A percentile compares a stretch with the other conserved stretches of the same genome.
Evolutionary conservation across 2,888 invertebrate genomes (phyloP).

Genomic region (Furcula furcula): DNA sequence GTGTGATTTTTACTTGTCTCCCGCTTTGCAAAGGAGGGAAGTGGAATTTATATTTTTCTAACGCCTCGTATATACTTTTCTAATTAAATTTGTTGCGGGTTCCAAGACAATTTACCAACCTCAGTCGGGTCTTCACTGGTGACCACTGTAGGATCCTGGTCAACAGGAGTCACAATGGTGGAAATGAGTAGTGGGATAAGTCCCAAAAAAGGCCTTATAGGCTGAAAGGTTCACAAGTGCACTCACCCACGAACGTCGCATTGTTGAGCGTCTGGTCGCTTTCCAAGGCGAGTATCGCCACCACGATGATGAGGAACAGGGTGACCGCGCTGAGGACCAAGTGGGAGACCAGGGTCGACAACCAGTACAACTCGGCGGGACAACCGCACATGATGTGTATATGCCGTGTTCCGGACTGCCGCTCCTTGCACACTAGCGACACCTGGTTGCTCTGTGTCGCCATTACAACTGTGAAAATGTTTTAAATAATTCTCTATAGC

Average conservation of each 20-base stretch:
- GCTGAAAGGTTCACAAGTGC: not conserved
- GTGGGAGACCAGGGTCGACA: slow-evolving; percentile 5
- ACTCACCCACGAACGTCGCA: not conserved
- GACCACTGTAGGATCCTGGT: too few relatives aligned
- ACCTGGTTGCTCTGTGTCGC: slow-evolving; percentile 51
- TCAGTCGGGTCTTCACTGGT: too few relatives aligned
- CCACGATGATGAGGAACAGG: not conserved
- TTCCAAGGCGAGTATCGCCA: not conserved
- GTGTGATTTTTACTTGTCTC: too few relatives aligned
- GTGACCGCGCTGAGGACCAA: not conserved
- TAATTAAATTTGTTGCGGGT: too few relatives aligned
- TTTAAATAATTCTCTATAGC: too few relatives aligned
- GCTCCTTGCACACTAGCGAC: slow-evolving; percentile 82
- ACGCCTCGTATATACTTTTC: too few relatives aligned
- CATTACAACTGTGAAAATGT: not conserved
- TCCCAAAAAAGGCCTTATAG: too few relatives aligned
- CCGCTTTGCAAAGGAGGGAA: too few relatives aligned
- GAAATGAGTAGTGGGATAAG: too few relatives aligned
- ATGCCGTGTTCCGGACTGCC: slow-evolving; percentile 79
- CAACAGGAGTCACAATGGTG: too few relatives aligned
- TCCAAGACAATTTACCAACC: too few relatives aligned
- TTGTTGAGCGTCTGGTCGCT: not conserved
- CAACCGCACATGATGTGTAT: slow-evolving; percentile 84
- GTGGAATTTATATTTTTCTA: too few relatives aligned
- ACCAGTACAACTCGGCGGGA: slow-evolving; percentile 59